Evolutionary conservation across 37 sponge, comb jelly and placozoan species (phyloP).

Genomic region (Beroe forskalii): DNA sequence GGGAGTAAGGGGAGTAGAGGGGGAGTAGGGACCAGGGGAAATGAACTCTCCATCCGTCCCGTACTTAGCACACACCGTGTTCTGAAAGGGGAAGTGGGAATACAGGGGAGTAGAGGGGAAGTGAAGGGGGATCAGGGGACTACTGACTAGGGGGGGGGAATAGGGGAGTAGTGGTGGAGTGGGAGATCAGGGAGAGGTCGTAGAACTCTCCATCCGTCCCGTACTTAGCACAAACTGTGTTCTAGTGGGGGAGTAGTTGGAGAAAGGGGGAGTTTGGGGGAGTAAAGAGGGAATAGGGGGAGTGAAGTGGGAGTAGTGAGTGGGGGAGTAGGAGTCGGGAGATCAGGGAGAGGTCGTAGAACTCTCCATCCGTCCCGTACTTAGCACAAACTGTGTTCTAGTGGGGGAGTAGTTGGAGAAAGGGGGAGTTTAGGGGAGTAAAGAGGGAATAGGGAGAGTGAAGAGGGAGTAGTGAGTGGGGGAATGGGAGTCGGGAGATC

Average conservation of each 20-base stretch:
- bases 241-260: not conserved
- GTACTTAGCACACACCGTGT: constrained; percentile 23
- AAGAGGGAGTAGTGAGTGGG: not conserved
- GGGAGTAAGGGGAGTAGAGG: no score
- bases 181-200: not conserved
- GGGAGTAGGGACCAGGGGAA: not conserved
- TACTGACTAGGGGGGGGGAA: not conserved
- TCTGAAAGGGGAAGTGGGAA: not conserved
- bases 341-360: no score
- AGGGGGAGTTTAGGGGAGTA: no score
- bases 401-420: not conserved
- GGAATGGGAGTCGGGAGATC: not conserved
- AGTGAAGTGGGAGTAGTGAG: not conserved
- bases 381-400: constrained; percentile 3
- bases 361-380: constrained; percentile 55
- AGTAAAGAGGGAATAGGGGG: no score
- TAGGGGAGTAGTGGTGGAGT: not conserved
- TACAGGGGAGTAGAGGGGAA: no score
- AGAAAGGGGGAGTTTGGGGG: no score
- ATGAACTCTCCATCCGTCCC: constrained; percentile 56
- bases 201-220: constrained; percentile 59
- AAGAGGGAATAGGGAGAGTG: not conserved
- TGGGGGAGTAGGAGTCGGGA: not conserved
- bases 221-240: constrained; percentile 38
- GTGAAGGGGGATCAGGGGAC: not conserved